Conservation (phyloP, 2,888 invertebrate genomes). For the Orthonychiurus folsomi region DNA sequence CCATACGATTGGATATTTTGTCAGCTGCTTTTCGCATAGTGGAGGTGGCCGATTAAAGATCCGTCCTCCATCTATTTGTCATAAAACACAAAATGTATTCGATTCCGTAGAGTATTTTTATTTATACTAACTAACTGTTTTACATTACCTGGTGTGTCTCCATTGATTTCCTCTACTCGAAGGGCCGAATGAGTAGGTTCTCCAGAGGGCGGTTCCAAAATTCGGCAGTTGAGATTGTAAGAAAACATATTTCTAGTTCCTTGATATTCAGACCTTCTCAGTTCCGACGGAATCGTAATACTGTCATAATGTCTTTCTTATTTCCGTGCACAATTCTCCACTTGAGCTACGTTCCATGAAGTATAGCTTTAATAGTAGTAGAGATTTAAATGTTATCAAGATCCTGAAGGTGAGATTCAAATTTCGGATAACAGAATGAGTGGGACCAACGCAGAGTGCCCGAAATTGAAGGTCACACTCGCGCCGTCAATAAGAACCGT, state of each 20-base stretch:
- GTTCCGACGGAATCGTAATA: neutral
- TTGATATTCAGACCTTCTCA: neutral
- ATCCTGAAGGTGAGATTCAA: too few relatives aligned
- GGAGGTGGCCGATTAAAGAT: neutral
- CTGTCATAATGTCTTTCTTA: neutral
- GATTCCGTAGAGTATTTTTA: neutral
- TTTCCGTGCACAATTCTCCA: too few relatives aligned
- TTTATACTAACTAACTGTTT: neutral
- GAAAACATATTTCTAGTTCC: neutral
- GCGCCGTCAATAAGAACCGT: too few relatives aligned
- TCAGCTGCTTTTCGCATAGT: neutral
- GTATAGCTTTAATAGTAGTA: too few relatives aligned
- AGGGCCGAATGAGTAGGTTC: too few relatives aligned
- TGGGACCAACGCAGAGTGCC: too few relatives aligned
- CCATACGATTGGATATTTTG: neutral
- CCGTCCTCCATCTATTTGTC: neutral
- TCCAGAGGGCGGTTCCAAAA: too few relatives aligned
- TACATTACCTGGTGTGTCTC: neutral
- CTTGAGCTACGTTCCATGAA: too few relatives aligned
- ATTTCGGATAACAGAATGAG: too few relatives aligned
- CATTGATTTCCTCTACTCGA: too few relatives aligned
- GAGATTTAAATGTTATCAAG: too few relatives aligned
- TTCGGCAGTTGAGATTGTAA: neutral
- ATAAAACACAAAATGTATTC: neutral
- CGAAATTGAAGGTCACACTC: too few relatives aligned